These are phyloP conservation scores for Macquaria australasica DNA, from an alignment of 2,113 vertebrate genomes.

Conservation along the genomic window DNA sequence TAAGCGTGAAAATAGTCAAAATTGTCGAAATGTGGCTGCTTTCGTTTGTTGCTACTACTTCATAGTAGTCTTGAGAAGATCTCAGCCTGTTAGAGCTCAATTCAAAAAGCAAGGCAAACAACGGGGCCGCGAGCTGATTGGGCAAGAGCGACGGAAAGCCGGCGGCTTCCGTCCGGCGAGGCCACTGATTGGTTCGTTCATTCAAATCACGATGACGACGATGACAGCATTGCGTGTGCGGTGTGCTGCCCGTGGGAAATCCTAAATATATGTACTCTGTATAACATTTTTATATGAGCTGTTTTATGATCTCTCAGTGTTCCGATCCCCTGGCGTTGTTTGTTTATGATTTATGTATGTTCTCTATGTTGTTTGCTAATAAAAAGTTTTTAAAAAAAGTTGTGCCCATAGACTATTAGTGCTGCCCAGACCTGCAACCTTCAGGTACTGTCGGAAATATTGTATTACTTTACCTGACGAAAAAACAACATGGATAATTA, in stretches of 20 bases:
- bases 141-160: constrained; percentile 30
- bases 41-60: constrained; percentile 48
- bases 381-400: too few species aligned
- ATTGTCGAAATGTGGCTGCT: not conserved
- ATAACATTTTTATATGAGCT: too few species aligned
- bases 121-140: constrained; percentile 71
- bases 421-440: too few species aligned
- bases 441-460: too few species aligned
- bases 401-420: too few species aligned
- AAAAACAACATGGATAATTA: too few species aligned
- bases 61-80: not conserved
- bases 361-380: too few species aligned
- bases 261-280: too few species aligned
- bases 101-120: constrained; percentile 84
- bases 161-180: not conserved
- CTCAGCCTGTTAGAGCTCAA: constrained; percentile 49
- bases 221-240: not conserved
- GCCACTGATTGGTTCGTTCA: constrained; percentile 78
- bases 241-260: not conserved
- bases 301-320: too few species aligned
- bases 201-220: constrained; percentile 77
- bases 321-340: too few species aligned
- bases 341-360: too few species aligned
- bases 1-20: not conserved
- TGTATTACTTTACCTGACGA: too few species aligned